Base-by-base conservation (phyloP, 1,140 invertebrate species). In the Ips typographus region DNA sequence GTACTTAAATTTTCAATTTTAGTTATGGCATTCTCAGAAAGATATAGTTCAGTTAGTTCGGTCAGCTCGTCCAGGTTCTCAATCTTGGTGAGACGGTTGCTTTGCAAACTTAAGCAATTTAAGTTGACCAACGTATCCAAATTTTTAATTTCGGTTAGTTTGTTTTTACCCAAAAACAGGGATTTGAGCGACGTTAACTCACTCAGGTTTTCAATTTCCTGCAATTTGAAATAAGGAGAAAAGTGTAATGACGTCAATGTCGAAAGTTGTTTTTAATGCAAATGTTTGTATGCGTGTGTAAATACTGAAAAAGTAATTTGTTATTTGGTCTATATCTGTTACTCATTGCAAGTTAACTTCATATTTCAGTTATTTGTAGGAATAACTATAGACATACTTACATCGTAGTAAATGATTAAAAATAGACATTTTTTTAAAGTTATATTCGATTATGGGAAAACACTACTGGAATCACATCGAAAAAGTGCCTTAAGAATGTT, bases 101-200 rank as follows among this genome's bases (percentile, higher is more conserved):
- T 91, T 83, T 97, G 96, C 38, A 98, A 77, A 79, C 95, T 97
- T 2, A 99, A 80, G 67, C 95, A 87, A 71, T 88, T 87, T 40
- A 99, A 83, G 67, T 91, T 89, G 3, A 82, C 82, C 36, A 99
- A 81, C n/a, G 83, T 83, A 52, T 90, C 90, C 7, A 99, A 79
- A 78, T 96, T 95, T 78, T 95, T 84, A 52, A 99, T 90, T 83
- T 92, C 92, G 0, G 84, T 84, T 63, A 99, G 96, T 86, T 98
- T 99, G 80, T 99, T 99, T 80, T 98, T 99, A 0, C 97, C 96
- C 56, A 99, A 81, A 81, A 90, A 97, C 1, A 98, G 81, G 76
- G 89, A 87, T 36, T 86, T 88, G 37, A 98, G 81, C 74, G 90
- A 90, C 8, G 83, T 83, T 39, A 97, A 79, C 22, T 85, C 86